Percentiles rank a stretch among this genome's conserved stretches.
phyloP scores from a whole-genome alignment of 2,797 vertebrate genomes.

The Emydoidea blandingii region DNA sequence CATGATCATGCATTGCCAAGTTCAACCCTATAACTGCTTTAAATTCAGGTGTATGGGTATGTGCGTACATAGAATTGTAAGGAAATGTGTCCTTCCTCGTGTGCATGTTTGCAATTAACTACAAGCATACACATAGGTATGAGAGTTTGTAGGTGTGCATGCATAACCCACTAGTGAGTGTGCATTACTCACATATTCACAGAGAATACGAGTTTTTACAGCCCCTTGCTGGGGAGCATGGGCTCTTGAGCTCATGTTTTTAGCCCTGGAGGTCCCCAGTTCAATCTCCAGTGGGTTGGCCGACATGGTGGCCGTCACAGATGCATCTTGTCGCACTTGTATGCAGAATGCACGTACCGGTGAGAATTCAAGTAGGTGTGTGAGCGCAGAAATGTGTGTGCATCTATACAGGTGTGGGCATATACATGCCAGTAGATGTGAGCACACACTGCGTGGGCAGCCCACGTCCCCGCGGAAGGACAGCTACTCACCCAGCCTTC shows the following conservation, averaged over 20 bases:
- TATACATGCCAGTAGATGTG: not conserved
- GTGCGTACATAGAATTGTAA: not conserved
- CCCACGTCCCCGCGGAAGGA: no score
- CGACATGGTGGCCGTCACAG: not conserved
- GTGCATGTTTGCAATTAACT: fast-evolving
- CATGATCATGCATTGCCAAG: not conserved
- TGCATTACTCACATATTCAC: not conserved
- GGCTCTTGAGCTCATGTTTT: not conserved
- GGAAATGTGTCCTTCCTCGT: not conserved
- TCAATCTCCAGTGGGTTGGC: not conserved
- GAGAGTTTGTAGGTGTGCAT: fast-evolving
- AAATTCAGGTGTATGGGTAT: not conserved
- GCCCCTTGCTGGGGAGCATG: not conserved
- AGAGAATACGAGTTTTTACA: not conserved
- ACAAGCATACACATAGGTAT: not conserved
- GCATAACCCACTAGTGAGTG: not conserved
- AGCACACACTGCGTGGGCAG: not conserved
- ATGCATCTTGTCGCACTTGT: not conserved
- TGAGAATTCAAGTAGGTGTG: not conserved
- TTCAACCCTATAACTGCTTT: constrained; percentile 28
- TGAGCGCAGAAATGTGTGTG: not conserved
- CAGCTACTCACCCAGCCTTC: constrained; percentile 95
- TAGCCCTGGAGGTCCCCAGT: not conserved
- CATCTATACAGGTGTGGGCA: not conserved
- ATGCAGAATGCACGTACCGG: not conserved